A percentile compares a stretch with the other conserved stretches of the same genome.
Evolutionary conservation across 2,113 vertebrate species (phyloP).

Genomic region (Gavialis gangeticus): DNA sequence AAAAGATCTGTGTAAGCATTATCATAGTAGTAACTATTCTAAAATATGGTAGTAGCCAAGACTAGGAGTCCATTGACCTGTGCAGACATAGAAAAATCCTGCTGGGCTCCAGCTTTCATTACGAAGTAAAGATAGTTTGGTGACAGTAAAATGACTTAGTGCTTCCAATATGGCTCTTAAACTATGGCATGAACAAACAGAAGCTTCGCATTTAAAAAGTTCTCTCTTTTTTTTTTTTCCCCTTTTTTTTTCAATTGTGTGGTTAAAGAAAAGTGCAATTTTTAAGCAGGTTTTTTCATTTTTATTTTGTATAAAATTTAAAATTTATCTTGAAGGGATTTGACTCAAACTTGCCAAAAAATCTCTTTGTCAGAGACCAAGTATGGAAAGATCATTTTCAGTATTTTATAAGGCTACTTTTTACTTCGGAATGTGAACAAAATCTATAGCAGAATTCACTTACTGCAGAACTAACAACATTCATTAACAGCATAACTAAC

Average conservation of each 20-base stretch:
- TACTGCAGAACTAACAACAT: no score
- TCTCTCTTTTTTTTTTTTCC: not conserved
- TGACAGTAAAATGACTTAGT: not conserved
- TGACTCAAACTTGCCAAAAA: not conserved
- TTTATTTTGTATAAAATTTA: not conserved
- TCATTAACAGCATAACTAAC: not conserved
- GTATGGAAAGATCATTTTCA: not conserved
- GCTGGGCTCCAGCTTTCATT: not conserved
- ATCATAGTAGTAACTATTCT: not conserved
- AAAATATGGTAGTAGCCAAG: not conserved
- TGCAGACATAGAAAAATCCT: not conserved
- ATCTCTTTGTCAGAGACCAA: not conserved
- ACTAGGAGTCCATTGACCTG: not conserved
- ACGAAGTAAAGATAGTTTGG: not conserved
- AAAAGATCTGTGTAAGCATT: not conserved
- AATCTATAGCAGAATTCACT: no score
- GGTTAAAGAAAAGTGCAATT: not conserved
- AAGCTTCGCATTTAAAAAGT: not conserved
- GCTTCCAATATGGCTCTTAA: not conserved
- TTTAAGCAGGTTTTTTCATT: not conserved
- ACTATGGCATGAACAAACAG: not conserved
- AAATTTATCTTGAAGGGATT: not conserved
- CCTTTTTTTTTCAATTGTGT: not conserved
- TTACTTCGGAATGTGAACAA: no score
- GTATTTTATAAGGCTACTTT: no score